Evolutionary conservation across 2,797 vertebrate genomes (phyloP).

Genomic region (Prionace glauca): DNA sequence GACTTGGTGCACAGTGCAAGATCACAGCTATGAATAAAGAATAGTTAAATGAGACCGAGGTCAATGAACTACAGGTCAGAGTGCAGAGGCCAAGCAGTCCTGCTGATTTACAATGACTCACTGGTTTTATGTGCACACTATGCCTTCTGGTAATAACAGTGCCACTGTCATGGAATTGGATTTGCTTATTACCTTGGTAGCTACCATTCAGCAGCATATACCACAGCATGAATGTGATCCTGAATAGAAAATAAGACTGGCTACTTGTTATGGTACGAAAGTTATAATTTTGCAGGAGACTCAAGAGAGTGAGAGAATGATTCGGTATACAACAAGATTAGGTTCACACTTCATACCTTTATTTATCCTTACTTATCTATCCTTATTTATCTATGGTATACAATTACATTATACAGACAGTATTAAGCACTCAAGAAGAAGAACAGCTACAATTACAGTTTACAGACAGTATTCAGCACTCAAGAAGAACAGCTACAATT

Average conservation of each 20-base stretch:
- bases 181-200: not conserved
- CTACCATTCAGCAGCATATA: not conserved
- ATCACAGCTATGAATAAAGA: not conserved
- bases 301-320: no score
- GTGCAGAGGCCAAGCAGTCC: not conserved
- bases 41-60: not conserved
- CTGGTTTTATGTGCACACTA: not conserved
- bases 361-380: no score
- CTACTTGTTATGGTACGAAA: no score
- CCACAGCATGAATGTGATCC: not conserved
- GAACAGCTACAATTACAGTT: no score
- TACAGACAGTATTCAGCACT: no score
- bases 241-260: not conserved
- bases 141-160: not conserved
- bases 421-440: no score
- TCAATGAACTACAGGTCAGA: not conserved
- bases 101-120: not conserved
- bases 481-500: no score
- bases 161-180: not conserved
- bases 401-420: no score
- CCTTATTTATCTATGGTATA: no score
- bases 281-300: no score
- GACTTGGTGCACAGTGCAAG: not conserved
- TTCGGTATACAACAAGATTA: no score
- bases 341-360: no score